A percentile compares a stretch with the other conserved stretches of the same genome.
These are phyloP conservation scores for Lampris incognitus DNA, from an alignment of 2,113 vertebrate genomes.

Conservation along the genomic window DNA sequence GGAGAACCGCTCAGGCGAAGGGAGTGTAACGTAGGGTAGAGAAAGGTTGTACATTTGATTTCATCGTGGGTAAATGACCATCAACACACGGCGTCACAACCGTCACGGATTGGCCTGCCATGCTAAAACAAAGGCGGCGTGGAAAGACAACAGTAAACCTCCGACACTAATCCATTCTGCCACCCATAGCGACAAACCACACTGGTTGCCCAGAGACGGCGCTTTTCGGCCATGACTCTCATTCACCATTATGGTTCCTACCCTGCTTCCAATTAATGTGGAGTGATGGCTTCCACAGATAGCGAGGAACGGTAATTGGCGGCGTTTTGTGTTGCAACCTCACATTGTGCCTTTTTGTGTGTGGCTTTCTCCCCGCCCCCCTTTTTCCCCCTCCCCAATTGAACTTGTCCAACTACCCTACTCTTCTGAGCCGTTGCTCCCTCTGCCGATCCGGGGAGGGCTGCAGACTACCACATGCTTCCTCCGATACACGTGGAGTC, in stretches of 20 bases:
- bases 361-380: no score
- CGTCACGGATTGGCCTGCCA: slow-evolving; percentile 75
- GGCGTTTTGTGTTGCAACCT: slow-evolving; percentile 18
- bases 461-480: no score
- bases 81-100: slow-evolving; percentile 34
- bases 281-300: slow-evolving; percentile 26
- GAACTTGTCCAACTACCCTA: no score
- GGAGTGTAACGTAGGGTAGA: slow-evolving; percentile 28
- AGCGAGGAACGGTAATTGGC: slow-evolving; percentile 22
- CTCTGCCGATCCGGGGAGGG: no score
- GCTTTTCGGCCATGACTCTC: slow-evolving; percentile 44
- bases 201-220: not conserved
- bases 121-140: slow-evolving; percentile 53
- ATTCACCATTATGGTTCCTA: slow-evolving; percentile 30
- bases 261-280: slow-evolving; percentile 37
- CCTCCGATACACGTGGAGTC: no score
- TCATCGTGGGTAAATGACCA: slow-evolving; percentile 46
- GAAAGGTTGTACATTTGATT: slow-evolving; percentile 34
- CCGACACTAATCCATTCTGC: slow-evolving; percentile 63
- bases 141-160: slow-evolving; percentile 74
- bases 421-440: no score
- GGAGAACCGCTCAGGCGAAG: slow-evolving; percentile 32
- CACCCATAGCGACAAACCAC: slow-evolving; percentile 62
- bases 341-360: not conserved
- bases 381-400: no score